Evolutionary conservation across 2,888 invertebrate species (phyloP).

Genomic region (Drosophila subquinaria): DNA sequence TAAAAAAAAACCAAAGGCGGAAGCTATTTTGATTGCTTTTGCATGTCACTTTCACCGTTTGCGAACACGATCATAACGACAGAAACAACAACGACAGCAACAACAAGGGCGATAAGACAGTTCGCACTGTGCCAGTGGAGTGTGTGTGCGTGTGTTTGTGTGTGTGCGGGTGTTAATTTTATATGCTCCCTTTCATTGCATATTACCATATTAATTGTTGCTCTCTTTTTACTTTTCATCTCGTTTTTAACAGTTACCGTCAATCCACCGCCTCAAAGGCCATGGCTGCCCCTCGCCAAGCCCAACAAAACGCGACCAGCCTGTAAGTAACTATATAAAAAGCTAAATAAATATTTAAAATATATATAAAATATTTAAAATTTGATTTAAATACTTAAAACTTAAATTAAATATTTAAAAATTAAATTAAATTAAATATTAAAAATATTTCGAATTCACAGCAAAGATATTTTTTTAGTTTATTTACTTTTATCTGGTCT

Average conservation of each 20-base stretch:
- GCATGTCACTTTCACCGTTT: conserved; percentile 85
- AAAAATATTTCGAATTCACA: too few species aligned
- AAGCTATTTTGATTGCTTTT: conserved; percentile 81
- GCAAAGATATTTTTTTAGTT: too few species aligned
- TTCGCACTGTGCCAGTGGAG: conserved; percentile 48
- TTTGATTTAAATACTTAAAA: too few species aligned
- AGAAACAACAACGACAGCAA: conserved; percentile 4
- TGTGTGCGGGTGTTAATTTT: conserved; percentile 60
- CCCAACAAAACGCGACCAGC: conserved; percentile 95
- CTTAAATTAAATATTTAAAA: too few species aligned
- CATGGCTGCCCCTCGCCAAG: conserved; percentile 96
- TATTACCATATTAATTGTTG: conserved; percentile 35
- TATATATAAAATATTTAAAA: too few species aligned
- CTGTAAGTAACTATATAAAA: conserved; percentile 89
- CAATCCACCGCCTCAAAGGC: conserved; percentile 95
- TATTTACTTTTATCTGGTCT: too few species aligned
- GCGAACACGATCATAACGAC: conserved; percentile 40
- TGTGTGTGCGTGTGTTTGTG: conserved; percentile 7
- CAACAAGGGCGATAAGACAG: neutral
- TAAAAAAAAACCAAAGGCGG: conserved; percentile 56
- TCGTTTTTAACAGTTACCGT: conserved; percentile 91
- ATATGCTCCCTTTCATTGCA: conserved; percentile 29
- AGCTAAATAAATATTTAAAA: too few species aligned
- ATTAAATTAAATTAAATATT: too few species aligned
- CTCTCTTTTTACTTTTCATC: conserved; percentile 33